Conservation (phyloP, 2,113 vertebrate genomes). For the Coptodon rendalli region DNA sequence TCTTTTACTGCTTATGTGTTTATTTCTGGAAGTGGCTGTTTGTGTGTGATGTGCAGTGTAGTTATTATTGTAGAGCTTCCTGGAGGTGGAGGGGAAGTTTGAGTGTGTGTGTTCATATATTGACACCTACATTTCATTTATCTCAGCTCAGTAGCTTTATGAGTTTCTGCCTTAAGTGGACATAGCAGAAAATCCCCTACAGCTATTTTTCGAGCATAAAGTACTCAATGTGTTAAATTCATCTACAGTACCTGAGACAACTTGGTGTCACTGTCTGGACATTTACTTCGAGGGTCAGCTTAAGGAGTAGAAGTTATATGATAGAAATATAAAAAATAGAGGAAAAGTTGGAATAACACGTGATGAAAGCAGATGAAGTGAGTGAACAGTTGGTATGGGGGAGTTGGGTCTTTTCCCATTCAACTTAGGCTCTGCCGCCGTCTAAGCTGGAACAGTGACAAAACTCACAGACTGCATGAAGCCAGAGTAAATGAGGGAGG, state of each 20-base stretch:
- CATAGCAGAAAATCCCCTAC: neutral
- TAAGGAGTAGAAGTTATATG: neutral
- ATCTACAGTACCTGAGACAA: neutral
- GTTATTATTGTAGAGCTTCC: neutral
- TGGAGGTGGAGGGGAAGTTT: neutral
- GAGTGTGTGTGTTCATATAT: neutral
- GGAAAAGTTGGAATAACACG: neutral
- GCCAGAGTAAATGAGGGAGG: neutral
- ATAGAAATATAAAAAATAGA: neutral
- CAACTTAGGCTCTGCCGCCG: neutral
- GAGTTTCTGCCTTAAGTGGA: neutral
- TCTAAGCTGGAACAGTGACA: neutral
- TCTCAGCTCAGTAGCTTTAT: neutral
- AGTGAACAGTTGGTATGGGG: neutral
- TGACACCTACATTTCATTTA: neutral
- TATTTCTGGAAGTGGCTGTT: neutral
- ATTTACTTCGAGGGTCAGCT: neutral
- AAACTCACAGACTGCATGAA: neutral
- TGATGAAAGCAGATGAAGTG: neutral
- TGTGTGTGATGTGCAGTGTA: neutral
- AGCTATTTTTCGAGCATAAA: neutral
- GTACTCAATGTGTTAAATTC: neutral
- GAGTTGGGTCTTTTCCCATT: neutral
- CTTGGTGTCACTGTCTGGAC: neutral
- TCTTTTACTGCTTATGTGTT: neutral